These are phyloP conservation scores for Ctena decussata DNA, from an alignment of 2,888 invertebrate species.

Conservation along the genomic window DNA sequence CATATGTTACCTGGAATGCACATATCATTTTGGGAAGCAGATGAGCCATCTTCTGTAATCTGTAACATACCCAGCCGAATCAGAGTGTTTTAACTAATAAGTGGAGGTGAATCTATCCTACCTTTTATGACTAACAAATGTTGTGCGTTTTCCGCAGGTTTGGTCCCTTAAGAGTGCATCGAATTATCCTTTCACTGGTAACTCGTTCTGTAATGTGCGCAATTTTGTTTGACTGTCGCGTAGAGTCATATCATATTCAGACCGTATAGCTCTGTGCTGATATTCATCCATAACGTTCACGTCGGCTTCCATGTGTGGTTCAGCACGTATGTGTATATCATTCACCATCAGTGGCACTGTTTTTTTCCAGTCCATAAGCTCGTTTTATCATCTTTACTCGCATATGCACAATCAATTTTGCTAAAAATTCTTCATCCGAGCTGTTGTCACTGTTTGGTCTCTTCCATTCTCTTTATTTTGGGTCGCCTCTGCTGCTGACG, in stretches of 20 bases:
- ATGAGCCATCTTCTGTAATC: background rate
- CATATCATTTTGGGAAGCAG: background rate
- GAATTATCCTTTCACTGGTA: background rate
- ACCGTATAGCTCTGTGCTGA: background rate
- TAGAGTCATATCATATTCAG: background rate
- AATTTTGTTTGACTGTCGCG: background rate
- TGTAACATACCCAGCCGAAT: conserved; percentile 18
- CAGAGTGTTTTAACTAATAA: background rate
- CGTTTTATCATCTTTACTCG: background rate
- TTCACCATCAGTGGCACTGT: background rate
- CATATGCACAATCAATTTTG: background rate
- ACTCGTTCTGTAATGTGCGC: background rate
- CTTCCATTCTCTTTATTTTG: background rate
- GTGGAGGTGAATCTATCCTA: conserved; percentile 22
- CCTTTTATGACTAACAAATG: conserved; percentile 4
- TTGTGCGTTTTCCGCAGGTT: background rate
- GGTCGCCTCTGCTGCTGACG: background rate
- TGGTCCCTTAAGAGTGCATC: background rate
- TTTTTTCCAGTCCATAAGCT: background rate
- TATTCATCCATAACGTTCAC: conserved; percentile 20
- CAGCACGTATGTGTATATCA: background rate
- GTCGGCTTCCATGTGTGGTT: conserved; percentile 9
- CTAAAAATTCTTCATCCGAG: background rate
- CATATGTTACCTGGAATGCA: background rate
- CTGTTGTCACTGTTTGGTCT: background rate